Evolutionary conservation across 2,797 vertebrate genomes (phyloP).

Genomic region (Sebastes baramenuke): DNA sequence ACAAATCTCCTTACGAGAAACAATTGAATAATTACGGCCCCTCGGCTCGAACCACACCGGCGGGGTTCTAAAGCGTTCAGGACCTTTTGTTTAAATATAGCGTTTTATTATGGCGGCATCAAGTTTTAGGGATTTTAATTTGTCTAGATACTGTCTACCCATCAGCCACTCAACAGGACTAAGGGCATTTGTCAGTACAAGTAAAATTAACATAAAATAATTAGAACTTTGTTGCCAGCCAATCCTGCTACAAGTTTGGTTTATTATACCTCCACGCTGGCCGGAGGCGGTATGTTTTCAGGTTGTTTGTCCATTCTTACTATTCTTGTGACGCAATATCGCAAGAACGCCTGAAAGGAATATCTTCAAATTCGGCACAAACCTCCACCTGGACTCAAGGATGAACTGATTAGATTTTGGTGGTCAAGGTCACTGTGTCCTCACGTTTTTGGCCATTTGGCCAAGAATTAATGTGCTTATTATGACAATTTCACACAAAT

Average conservation of each 20-base stretch:
- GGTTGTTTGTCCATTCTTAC: too few relatives aligned
- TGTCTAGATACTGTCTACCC: not conserved
- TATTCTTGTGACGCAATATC: too few relatives aligned
- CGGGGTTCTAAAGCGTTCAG: slow-evolving; percentile 28
- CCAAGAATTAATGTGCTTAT: too few relatives aligned
- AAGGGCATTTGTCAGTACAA: not conserved
- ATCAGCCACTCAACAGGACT: slow-evolving; percentile 14
- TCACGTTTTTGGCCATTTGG: too few relatives aligned
- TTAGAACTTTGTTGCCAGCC: not conserved
- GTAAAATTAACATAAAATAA: not conserved
- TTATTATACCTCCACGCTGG: too few relatives aligned
- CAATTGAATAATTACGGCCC: slow-evolving; percentile 57
- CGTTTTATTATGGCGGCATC: slow-evolving; percentile 13
- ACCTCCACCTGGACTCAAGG: too few relatives aligned
- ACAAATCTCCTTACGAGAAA: slow-evolving; percentile 55
- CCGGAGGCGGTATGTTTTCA: too few relatives aligned
- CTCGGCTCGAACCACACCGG: slow-evolving; percentile 18
- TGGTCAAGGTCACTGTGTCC: too few relatives aligned
- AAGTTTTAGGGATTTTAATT: slow-evolving; percentile 41
- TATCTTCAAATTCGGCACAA: too few relatives aligned
- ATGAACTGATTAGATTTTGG: too few relatives aligned
- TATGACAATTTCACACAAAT: too few relatives aligned
- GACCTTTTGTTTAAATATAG: slow-evolving; percentile 40
- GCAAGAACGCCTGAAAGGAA: too few relatives aligned
- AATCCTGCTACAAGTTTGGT: not conserved